Evolutionary conservation across 2,113 vertebrate genomes (phyloP).

Genomic region (Fulmarus glacialis): DNA sequence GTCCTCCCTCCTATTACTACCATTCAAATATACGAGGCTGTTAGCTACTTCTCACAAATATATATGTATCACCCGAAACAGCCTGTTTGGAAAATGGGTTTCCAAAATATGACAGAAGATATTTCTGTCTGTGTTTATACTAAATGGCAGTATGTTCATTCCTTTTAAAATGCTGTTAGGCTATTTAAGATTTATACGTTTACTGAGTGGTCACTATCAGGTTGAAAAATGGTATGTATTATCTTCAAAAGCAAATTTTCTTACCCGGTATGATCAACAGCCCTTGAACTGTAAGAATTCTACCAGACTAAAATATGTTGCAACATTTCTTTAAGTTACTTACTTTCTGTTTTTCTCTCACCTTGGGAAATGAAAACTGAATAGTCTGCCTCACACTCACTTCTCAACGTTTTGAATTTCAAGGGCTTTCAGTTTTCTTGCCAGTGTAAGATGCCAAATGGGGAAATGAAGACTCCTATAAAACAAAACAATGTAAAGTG

Average conservation of each 20-base stretch:
- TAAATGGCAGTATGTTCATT: constrained; percentile 49
- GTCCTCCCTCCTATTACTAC: neutral
- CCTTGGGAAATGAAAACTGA: constrained; percentile 57
- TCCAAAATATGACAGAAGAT: constrained; percentile 53
- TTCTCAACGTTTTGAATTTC: constrained; percentile 1
- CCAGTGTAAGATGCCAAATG: neutral
- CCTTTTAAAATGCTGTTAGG: constrained; percentile 45
- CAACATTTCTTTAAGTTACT: constrained; percentile 63
- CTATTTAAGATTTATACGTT: constrained; percentile 60
- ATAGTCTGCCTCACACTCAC: neutral
- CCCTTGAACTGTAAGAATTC: constrained; percentile 62
- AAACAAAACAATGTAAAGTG: neutral
- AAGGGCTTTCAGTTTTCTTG: constrained; percentile 13
- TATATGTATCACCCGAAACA: neutral
- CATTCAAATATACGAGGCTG: neutral
- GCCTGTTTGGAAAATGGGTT: constrained; percentile 25
- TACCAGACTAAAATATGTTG: constrained; percentile 62
- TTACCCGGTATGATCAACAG: constrained; percentile 59
- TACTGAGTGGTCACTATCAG: constrained; percentile 60
- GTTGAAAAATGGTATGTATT: constrained; percentile 65
- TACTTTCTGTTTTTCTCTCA: constrained; percentile 32
- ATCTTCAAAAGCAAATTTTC: constrained; percentile 70
- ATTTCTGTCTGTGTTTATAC: constrained; percentile 61
- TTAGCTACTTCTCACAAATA: neutral
- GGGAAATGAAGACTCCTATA: neutral